Evolutionary conservation across 2,797 vertebrate genomes (phyloP).

Genomic region (Enteromius mattozi): DNA sequence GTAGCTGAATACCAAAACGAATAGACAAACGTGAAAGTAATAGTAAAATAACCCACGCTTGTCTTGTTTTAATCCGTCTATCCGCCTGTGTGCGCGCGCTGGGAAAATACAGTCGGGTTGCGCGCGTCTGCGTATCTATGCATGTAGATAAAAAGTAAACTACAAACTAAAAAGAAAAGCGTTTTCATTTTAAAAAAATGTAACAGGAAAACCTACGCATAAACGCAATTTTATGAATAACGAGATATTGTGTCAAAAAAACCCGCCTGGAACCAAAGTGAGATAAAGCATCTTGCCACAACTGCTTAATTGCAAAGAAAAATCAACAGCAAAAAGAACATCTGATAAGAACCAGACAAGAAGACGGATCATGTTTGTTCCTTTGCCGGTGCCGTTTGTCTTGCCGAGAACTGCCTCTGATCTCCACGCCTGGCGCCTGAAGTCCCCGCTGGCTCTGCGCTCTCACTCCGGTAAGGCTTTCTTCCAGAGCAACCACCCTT

Average conservation of each 20-base stretch:
- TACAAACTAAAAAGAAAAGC: conserved; percentile 55
- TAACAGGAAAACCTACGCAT: neutral
- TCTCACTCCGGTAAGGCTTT: conserved; percentile 84
- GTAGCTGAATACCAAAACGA: conserved; percentile 50
- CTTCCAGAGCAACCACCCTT: conserved; percentile 54
- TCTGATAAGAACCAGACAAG: conserved; percentile 52
- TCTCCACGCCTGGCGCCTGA: conserved; percentile 87
- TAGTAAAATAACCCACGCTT: conserved; percentile 60
- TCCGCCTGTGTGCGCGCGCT: conserved; percentile 68
- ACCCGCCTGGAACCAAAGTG: conserved; percentile 61
- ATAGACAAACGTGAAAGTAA: conserved; percentile 57
- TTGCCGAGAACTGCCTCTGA: conserved; percentile 87
- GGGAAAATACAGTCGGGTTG: conserved; percentile 65
- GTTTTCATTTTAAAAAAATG: conserved; percentile 14
- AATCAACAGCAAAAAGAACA: conserved; percentile 9
- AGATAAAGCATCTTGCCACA: conserved; percentile 66
- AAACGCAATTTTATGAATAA: conserved; percentile 11
- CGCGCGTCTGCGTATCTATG: conserved; percentile 72
- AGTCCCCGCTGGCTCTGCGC: conserved; percentile 83
- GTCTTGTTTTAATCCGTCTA: conserved; percentile 62
- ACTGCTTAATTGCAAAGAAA: conserved; percentile 68
- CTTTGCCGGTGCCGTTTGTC: conserved; percentile 87
- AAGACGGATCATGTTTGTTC: conserved; percentile 86
- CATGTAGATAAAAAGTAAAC: conserved; percentile 74
- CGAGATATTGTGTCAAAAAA: conserved; percentile 64